Conservation (phyloP, 2,888 invertebrate species). For the Drosophila robusta region DNA sequence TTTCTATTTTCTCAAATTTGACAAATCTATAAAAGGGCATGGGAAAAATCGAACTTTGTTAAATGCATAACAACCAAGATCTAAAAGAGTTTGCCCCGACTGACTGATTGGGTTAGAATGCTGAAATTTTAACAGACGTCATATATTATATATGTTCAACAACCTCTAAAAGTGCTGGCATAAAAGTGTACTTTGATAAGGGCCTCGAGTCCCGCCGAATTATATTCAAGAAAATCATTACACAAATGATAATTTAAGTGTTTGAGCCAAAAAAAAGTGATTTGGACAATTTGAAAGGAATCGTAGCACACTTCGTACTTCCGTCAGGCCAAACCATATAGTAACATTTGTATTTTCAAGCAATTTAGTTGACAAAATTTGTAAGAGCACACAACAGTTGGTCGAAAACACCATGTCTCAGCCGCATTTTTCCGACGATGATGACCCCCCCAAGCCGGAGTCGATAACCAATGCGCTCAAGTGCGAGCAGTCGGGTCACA, state of each 20-base stretch:
- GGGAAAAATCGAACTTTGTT: too few relatives aligned
- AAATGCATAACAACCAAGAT: too few relatives aligned
- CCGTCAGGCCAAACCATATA: background rate
- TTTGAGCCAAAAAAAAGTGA: too few relatives aligned
- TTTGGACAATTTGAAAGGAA: background rate
- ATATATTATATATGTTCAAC: too few relatives aligned
- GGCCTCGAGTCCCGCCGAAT: too few relatives aligned
- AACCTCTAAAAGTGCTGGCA: too few relatives aligned
- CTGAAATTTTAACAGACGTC: too few relatives aligned
- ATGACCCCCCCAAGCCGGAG: constrained; percentile 54
- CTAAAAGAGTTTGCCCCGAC: too few relatives aligned
- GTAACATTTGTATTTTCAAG: background rate
- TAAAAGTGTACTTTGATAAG: too few relatives aligned
- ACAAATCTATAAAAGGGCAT: constrained; percentile 2
- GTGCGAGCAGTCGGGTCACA: constrained; percentile 68
- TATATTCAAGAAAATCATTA: too few relatives aligned
- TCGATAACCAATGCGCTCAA: constrained; percentile 56
- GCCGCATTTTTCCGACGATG: constrained; percentile 28
- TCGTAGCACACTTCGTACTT: background rate
- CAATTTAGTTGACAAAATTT: constrained; percentile 5
- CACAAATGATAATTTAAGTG: too few relatives aligned
- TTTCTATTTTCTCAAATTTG: constrained; percentile 20
- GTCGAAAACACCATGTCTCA: constrained; percentile 34
- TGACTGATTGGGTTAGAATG: too few relatives aligned
- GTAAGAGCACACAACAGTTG: background rate